A percentile compares a stretch with the other conserved stretches of the same genome.
Conservation (phyloP, 2,113 vertebrate genomes). For the Marmota monax region DNA sequence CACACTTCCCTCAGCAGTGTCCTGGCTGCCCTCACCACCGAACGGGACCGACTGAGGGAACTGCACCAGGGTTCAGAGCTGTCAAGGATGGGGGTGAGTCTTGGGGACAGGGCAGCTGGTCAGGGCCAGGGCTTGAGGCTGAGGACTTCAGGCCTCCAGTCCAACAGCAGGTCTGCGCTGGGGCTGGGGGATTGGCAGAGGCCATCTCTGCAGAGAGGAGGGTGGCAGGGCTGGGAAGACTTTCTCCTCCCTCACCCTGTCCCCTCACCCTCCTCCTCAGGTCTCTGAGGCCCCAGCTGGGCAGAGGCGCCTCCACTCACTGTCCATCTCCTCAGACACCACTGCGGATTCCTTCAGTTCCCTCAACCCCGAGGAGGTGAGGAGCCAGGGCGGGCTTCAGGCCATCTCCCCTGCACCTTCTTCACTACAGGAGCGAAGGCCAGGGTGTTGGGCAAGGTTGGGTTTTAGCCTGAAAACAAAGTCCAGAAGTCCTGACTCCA, state of each 20-base stretch:
- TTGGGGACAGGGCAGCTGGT: background rate
- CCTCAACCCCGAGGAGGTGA: slow-evolving; percentile 92
- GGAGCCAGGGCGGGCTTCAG: rapidly evolving
- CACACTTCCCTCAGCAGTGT: slow-evolving; percentile 88
- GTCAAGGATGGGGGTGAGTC: slow-evolving; percentile 67
- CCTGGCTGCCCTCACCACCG: slow-evolving; percentile 78
- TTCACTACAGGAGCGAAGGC: background rate
- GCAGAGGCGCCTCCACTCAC: slow-evolving; percentile 93
- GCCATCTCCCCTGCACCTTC: rapidly evolving
- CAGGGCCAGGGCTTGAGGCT: background rate
- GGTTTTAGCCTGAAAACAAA: background rate
- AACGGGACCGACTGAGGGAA: slow-evolving; percentile 84
- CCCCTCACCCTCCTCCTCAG: slow-evolving; percentile 76
- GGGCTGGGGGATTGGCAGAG: background rate
- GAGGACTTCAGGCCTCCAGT: background rate
- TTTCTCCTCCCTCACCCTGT: background rate
- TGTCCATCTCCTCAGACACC: slow-evolving; percentile 94
- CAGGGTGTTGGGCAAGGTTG: background rate
- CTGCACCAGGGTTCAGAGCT: slow-evolving; percentile 76
- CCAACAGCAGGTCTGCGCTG: background rate
- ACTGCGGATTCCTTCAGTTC: slow-evolving; percentile 93
- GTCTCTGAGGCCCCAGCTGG: slow-evolving; percentile 87
- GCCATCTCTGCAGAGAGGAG: background rate
- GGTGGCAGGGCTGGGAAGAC: background rate
- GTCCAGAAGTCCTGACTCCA: background rate